Conservation (phyloP, 2,113 vertebrate genomes). For the Conger conger region DNA sequence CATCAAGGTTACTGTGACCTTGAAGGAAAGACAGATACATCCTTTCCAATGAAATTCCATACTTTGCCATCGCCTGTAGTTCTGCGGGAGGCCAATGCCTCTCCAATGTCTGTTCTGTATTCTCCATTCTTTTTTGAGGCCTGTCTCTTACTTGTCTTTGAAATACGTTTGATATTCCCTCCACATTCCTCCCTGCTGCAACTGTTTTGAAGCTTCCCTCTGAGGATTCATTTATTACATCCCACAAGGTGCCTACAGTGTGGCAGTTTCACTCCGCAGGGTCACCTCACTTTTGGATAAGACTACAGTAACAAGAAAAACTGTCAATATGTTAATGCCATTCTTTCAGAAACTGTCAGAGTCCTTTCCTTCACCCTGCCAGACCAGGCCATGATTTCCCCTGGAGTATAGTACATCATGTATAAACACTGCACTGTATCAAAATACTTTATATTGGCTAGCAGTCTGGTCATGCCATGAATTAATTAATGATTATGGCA, state of each 20-base stretch:
- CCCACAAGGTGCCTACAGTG: conserved; percentile 63
- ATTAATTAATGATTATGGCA: background rate
- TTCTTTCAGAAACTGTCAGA: conserved; percentile 45
- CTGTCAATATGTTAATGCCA: conserved; percentile 72
- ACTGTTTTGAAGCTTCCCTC: conserved; percentile 65
- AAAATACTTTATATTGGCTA: background rate
- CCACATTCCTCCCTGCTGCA: conserved; percentile 57
- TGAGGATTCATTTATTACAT: conserved; percentile 65
- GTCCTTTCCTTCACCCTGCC: conserved; percentile 12
- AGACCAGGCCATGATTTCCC: background rate
- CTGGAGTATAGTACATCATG: background rate
- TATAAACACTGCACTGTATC: background rate
- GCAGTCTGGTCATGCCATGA: background rate
- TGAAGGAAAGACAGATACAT: background rate
- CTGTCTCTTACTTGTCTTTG: conserved; percentile 43
- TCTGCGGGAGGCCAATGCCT: background rate
- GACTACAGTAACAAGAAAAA: conserved; percentile 56
- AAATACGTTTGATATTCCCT: conserved; percentile 65
- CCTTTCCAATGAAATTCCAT: background rate
- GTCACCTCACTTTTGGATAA: conserved; percentile 59
- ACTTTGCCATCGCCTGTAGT: background rate
- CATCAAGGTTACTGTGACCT: background rate
- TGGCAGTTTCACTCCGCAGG: conserved; percentile 63
- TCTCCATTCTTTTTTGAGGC: conserved; percentile 43
- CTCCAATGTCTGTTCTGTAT: conserved; percentile 15